Evolutionary conservation across 2,888 invertebrate species (phyloP), one percentile per base, ranked within the genome.

Genomic region (Rapana venosa): DNA sequence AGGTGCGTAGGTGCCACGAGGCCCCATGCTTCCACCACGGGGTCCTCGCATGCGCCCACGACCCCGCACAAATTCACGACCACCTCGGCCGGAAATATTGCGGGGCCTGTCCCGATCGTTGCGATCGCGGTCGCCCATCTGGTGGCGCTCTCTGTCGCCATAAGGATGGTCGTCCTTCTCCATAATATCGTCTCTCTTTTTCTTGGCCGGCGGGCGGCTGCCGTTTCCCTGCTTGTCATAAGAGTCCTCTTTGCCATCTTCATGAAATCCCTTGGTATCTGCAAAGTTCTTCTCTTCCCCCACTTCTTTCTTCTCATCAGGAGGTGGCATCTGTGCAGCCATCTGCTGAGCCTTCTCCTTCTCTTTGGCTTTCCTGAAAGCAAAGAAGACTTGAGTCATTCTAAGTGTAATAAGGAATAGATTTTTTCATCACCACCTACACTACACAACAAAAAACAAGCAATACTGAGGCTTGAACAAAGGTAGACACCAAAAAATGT

Each of bases 1-100:
- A 11, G 85, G 36, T 66, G 77, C 87, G 56, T 87, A 85, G 26
- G 91, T 90, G 22, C 93, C 87, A 90, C 93, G 90, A 5, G 87
- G 90, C 17, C 93, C 92, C 15, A 93, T 90, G 13, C 92, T 91
- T 17, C 92, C 91, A 81, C 93, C 92, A 15, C 93, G 90, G 5
- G 92, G 90, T 26, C 92, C 92, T 74, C 94, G 92, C 30, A 93
- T 91, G 26, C 94, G 92, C 30, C 96, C 94, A 74, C 96, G 93
- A 35, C 96, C 95, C 61, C 96, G 91, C 36, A 95, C 94, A 92
- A 95, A 95, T 90, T 95, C 95, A 30, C 95, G 92, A 58, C 94
- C 93, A 87, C 93, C 93, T 87, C 93, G 92, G 74, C 94, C 91
- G 58, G 94, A 91, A 87, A 93, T 92, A 92, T 93, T 92, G 32